Conservation (phyloP, 1,140 invertebrate genomes). For the Lepidurus arcticus region DNA sequence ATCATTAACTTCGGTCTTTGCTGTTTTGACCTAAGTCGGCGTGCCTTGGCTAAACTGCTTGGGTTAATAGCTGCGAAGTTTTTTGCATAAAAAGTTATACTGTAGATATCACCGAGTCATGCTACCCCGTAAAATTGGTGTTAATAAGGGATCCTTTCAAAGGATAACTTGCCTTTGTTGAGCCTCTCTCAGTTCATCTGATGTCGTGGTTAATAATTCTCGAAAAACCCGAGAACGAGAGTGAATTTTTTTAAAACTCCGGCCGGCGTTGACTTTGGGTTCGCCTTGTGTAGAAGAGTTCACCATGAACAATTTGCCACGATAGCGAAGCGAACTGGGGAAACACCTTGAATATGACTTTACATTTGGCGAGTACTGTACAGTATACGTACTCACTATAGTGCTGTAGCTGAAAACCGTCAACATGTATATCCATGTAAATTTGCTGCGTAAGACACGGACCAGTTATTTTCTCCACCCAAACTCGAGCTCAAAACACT, state of each 20-base stretch:
- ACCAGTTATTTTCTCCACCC: constrained; percentile 14
- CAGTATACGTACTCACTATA: too few relatives aligned
- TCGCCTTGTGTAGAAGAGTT: neutral
- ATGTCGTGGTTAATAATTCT: neutral
- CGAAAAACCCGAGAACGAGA: neutral
- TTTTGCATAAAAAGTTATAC: neutral
- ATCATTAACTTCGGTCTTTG: neutral
- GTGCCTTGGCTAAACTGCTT: neutral
- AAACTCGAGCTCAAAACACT: constrained; percentile 5
- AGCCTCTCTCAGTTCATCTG: constrained; percentile 10
- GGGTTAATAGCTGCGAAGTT: neutral
- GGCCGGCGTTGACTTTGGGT: neutral
- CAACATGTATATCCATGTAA: neutral
- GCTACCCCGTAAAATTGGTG: neutral
- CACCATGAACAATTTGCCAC: neutral
- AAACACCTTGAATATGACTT: neutral
- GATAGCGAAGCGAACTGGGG: neutral
- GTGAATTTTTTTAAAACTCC: neutral
- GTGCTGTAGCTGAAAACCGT: too few relatives aligned
- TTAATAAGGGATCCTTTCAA: constrained; percentile 6
- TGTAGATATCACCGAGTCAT: constrained; percentile 6
- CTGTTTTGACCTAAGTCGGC: constrained; percentile 5
- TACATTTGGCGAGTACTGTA: too few relatives aligned
- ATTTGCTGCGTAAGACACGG: neutral
- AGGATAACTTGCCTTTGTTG: neutral